Percentiles rank a stretch among this genome's conserved stretches.
These are phyloP conservation scores for Paelopatides confundens DNA, from an alignment of 53 echinoderm and acorn worm genomes.

Conservation along the genomic window DNA sequence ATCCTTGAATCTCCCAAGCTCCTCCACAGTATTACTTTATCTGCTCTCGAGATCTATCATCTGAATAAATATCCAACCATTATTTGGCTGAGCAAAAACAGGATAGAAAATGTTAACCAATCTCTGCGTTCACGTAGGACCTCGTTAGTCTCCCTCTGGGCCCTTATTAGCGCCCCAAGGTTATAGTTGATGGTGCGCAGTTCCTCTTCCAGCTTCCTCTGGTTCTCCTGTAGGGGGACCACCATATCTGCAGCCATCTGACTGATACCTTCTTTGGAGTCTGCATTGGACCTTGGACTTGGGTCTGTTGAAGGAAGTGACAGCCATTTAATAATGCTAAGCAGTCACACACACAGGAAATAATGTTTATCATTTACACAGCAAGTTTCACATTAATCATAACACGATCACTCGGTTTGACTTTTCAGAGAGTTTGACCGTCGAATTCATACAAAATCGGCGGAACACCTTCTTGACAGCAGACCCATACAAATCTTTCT, in stretches of 20 bases:
- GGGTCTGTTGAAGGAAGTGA: not conserved
- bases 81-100: slow-evolving; percentile 60
- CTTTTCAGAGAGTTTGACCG: too few species aligned
- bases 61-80: slow-evolving; percentile 59
- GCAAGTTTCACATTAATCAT: too few species aligned
- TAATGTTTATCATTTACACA: too few species aligned
- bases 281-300: slow-evolving; percentile 58
- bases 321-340: too few species aligned
- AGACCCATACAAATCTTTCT: too few species aligned
- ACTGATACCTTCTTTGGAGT: not conserved
- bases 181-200: slow-evolving; percentile 81
- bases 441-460: too few species aligned
- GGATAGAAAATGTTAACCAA: slow-evolving; percentile 50
- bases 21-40: too few species aligned
- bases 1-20: too few species aligned
- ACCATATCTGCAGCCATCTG: slow-evolving; percentile 48
- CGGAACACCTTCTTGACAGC: too few species aligned
- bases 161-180: slow-evolving; percentile 59
- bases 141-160: slow-evolving; percentile 15
- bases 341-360: too few species aligned
- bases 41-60: not conserved
- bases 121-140: slow-evolving; percentile 41
- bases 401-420: too few species aligned
- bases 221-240: slow-evolving; percentile 75
- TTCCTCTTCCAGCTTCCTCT: slow-evolving; percentile 74